Conservation (phyloP, 2,113 vertebrate genomes). For the Mugil cephalus region DNA sequence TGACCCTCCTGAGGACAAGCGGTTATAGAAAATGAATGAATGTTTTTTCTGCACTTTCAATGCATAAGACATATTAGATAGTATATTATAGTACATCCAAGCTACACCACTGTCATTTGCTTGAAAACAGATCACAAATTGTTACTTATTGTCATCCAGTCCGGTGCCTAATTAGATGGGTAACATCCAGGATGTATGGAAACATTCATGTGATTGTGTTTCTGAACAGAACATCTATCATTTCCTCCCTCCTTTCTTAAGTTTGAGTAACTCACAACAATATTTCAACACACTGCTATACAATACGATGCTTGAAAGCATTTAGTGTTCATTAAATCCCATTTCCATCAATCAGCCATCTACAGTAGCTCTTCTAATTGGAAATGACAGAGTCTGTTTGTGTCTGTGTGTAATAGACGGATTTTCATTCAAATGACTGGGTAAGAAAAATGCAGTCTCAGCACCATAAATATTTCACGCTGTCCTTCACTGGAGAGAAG, state of each 20-base stretch:
- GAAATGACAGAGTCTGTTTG: background rate
- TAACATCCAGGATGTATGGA: background rate
- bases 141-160: background rate
- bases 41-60: too few relatives aligned
- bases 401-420: conserved; percentile 6
- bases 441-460: conserved; percentile 47
- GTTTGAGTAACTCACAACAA: background rate
- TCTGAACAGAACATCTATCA: too few relatives aligned
- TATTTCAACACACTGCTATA: background rate
- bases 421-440: conserved; percentile 33
- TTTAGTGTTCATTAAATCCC: conserved; percentile 39
- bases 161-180: background rate
- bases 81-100: too few relatives aligned
- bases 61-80: too few relatives aligned
- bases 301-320: conserved; percentile 2
- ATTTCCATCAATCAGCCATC: conserved; percentile 40
- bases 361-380: conserved; percentile 49
- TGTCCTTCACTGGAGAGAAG: conserved; percentile 63
- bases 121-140: background rate
- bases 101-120: background rate
- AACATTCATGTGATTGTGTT: too few relatives aligned
- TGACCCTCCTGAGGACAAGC: too few relatives aligned
- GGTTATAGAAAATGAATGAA: too few relatives aligned
- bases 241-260: too few relatives aligned
- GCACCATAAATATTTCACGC: conserved; percentile 75